A percentile compares a stretch with the other conserved stretches of the same genome.
These are phyloP conservation scores for Tridacna crocea DNA, from an alignment of 2,888 invertebrate genomes.

Conservation along the genomic window DNA sequence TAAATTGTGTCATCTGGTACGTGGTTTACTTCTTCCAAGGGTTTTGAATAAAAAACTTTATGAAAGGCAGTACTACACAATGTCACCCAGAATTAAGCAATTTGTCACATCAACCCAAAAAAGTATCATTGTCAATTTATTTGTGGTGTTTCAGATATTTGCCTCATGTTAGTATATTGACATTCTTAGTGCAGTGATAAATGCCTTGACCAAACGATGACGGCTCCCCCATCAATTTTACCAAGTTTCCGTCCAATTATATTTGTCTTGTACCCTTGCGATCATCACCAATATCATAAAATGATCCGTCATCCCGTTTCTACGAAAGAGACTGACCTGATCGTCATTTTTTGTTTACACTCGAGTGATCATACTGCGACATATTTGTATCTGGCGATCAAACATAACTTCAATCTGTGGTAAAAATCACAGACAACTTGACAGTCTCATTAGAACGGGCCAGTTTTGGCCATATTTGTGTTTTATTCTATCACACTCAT, in stretches of 20 bases:
- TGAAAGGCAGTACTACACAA: background rate
- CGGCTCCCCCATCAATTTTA: conserved; percentile 60
- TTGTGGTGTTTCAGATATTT: conserved; percentile 49
- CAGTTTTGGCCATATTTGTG: conserved; percentile 56
- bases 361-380: conserved; percentile 54
- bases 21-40: too few relatives aligned
- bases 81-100: conserved; percentile 13
- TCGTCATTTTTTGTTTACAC: conserved; percentile 60
- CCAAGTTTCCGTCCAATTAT: conserved; percentile 61
- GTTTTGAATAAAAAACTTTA: too few relatives aligned
- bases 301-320: conserved; percentile 60
- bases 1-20: too few relatives aligned
- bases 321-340: conserved; percentile 44
- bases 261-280: conserved; percentile 62
- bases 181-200: conserved; percentile 50
- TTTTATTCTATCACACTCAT: conserved; percentile 51
- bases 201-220: conserved; percentile 62
- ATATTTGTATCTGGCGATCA: conserved; percentile 57
- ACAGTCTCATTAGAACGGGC: conserved; percentile 57
- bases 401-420: conserved; percentile 50
- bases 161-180: conserved; percentile 53
- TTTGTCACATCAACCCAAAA: conserved; percentile 27
- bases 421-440: conserved; percentile 58
- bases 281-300: conserved; percentile 55
- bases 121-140: conserved; percentile 49